A percentile compares a stretch with the other conserved stretches of the same genome.
Evolutionary conservation across 2,797 vertebrate genomes (phyloP).

Genomic region (Phaenicophaeus curvirostris): DNA sequence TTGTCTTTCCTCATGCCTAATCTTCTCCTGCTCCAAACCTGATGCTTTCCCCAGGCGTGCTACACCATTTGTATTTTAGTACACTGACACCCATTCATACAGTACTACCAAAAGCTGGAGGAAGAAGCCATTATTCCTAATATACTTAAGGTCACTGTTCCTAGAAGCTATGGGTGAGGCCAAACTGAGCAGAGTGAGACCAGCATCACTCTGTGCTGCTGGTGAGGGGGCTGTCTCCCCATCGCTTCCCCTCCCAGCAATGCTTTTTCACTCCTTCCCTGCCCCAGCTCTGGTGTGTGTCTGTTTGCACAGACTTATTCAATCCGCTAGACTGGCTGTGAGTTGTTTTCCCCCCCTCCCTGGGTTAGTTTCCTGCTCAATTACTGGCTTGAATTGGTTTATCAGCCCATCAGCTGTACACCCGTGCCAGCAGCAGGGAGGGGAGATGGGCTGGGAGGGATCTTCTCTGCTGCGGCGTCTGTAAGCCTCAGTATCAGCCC

Average conservation of each 20-base stretch:
- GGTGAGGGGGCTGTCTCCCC: neutral
- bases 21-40: neutral
- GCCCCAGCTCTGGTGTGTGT: neutral
- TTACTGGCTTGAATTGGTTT: neutral
- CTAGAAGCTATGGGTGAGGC: constrained; percentile 11
- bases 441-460: neutral
- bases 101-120: neutral
- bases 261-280: neutral
- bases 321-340: rapidly evolving
- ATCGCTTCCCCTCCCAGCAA: neutral
- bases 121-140: neutral
- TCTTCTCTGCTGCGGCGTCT: neutral
- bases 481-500: neutral
- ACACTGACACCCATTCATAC: neutral
- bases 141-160: neutral
- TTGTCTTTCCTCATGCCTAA: neutral
- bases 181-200: neutral
- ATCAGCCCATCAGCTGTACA: neutral
- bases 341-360: neutral
- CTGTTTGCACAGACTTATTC: neutral
- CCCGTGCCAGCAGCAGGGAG: constrained; percentile 1
- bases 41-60: neutral
- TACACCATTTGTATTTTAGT: neutral
- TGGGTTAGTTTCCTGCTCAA: neutral
- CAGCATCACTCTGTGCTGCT: neutral